These are phyloP conservation scores for Anastatus disparis DNA, from an alignment of 1,140 invertebrate species.

Conservation along the genomic window DNA sequence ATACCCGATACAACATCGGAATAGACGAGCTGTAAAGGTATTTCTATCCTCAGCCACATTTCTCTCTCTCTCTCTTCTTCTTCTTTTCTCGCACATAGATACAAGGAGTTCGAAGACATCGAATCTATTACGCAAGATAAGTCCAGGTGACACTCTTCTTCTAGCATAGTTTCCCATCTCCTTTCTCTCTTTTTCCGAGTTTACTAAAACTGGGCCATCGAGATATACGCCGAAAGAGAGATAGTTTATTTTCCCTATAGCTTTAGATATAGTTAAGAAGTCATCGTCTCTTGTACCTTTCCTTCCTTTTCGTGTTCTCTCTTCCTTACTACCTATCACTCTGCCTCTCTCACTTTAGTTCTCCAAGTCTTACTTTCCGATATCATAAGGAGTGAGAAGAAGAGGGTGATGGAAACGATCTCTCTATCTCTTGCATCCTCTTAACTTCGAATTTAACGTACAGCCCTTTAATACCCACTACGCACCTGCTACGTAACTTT, in stretches of 20 bases:
- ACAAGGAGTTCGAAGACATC: neutral
- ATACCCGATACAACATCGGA: neutral
- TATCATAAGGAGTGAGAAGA: too few relatives aligned
- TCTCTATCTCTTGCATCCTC: too few relatives aligned
- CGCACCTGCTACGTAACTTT: slow-evolving; percentile 3
- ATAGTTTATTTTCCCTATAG: too few relatives aligned
- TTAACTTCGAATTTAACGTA: too few relatives aligned
- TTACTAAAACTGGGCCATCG: slow-evolving; percentile 30
- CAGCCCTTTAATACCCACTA: neutral
- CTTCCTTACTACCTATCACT: neutral
- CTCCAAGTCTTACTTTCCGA: neutral
- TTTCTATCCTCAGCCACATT: too few relatives aligned
- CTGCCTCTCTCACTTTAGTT: neutral
- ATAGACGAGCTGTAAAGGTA: neutral
- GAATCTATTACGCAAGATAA: slow-evolving; percentile 40
- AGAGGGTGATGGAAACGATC: too few relatives aligned
- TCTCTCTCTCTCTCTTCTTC: too few relatives aligned
- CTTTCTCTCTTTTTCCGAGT: too few relatives aligned
- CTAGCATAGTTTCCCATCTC: too few relatives aligned
- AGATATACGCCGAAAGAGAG: slow-evolving; percentile 1
- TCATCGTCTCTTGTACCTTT: too few relatives aligned
- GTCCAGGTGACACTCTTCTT: slow-evolving; percentile 34
- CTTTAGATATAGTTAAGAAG: too few relatives aligned
- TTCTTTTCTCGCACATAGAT: too few relatives aligned
- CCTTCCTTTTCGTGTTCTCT: neutral